Base-by-base conservation (phyloP, 2,113 vertebrate species). In the Peromyscus californicus region DNA sequence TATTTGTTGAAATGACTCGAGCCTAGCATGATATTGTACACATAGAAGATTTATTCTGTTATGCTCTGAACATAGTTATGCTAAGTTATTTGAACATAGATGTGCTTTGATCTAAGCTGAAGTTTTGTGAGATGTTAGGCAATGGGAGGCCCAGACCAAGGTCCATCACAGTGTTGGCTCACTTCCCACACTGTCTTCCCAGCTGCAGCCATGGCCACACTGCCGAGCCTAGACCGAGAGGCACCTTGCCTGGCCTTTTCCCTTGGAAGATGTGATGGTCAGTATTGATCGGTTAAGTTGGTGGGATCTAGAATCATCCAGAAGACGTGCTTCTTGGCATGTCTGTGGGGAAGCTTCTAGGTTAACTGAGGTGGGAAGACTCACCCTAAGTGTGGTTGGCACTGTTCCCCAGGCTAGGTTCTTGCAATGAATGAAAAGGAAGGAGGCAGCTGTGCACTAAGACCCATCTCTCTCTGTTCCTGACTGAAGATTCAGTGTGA, bases 151-250 rank as follows among this genome's bases (percentile, higher is more conserved):
- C 1, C 1, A 51, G 70, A 39, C n/a, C n/a, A 74, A 39, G 19
- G 9, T 22, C 19, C n/a, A 39, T 74, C 0, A 3, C 3, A 74
- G 17, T 0, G 1, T 22, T 74, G 70, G 7, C n/a, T 39, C 8
- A 74, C n/a, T 74, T 74, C 36, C 70, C n/a, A 39, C 19, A 39
- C 70, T 74, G n/a, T 39, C 70, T 21, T 74, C 19, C n/a, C n/a
- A 74, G 70, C 17, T 39, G 19, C 33, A 70, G 67, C n/a, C n/a
- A 22, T 39, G n/a, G 36, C 4, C 70, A 72, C n/a, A 39, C n/a
- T 19, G 10, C n/a, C 36, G 17, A 74, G 70, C n/a, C 70, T 74
- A 74, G 70, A 39, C 33, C 2, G 69, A 70, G 33, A 70, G 67
- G 67, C 19, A 16, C 33, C n/a, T 70, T 70, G 69, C 33, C 33